Percentiles rank a stretch among this genome's conserved stretches.
These are phyloP conservation scores for Drosophila santomea DNA, from an alignment of 1,140 invertebrate species.

Conservation along the genomic window DNA sequence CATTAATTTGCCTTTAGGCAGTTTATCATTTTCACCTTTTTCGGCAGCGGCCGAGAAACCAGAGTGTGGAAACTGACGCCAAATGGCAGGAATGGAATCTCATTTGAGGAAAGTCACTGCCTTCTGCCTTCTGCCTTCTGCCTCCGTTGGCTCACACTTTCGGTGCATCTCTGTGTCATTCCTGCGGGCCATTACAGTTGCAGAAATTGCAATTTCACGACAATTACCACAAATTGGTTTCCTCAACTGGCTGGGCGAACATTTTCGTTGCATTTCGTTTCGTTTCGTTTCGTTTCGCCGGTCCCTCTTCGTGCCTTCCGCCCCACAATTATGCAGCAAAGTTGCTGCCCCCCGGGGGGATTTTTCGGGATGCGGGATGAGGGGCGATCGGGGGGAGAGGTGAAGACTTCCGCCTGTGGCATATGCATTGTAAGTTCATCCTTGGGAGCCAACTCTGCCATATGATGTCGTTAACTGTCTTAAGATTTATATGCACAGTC, in stretches of 20 bases:
- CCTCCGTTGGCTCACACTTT: slow-evolving; percentile 3
- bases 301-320: slow-evolving; percentile 33
- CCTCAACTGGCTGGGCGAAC: slow-evolving; percentile 70
- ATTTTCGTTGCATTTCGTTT: slow-evolving; percentile 53
- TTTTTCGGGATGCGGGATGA: slow-evolving; percentile 54
- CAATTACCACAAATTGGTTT: slow-evolving; percentile 82
- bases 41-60: slow-evolving; percentile 8
- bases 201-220: slow-evolving; percentile 82
- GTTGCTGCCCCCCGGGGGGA: slow-evolving; percentile 50
- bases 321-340: slow-evolving; percentile 68
- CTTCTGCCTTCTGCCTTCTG: background rate
- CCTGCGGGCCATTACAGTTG: slow-evolving; percentile 71
- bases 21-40: slow-evolving; percentile 60
- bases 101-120: slow-evolving; percentile 44
- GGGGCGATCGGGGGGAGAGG: background rate
- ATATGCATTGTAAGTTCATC: slow-evolving; percentile 67
- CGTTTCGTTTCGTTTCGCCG: background rate
- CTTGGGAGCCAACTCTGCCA: slow-evolving; percentile 53
- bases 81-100: slow-evolving; percentile 34
- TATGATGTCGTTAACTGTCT: slow-evolving; percentile 81
- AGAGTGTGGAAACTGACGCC: slow-evolving; percentile 16
- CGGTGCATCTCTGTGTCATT: slow-evolving; percentile 41
- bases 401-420: slow-evolving; percentile 33
- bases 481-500: slow-evolving; percentile 80
- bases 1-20: slow-evolving; percentile 51